Percentiles rank a stretch among this genome's conserved stretches.
Conservation (phyloP, 2,113 vertebrate genomes). For the Nothocercus julius region DNA sequence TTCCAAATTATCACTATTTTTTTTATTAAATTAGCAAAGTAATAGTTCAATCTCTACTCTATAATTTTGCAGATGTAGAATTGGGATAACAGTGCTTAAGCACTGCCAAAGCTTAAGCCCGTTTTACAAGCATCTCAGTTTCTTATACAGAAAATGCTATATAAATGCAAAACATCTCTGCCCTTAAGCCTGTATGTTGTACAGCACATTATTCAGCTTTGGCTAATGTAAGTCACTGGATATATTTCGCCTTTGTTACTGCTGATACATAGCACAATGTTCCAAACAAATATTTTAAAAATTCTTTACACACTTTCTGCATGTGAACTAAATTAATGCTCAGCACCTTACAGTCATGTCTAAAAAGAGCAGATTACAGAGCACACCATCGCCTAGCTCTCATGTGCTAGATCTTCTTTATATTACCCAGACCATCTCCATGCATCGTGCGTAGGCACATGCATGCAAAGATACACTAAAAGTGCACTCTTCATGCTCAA, state of each 20-base stretch:
- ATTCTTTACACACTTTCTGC: neutral
- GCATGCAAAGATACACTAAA: neutral
- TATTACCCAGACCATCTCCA: neutral
- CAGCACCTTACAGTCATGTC: neutral
- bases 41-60: neutral
- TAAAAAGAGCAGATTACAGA: neutral
- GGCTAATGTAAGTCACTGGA: neutral
- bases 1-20: neutral
- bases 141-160: neutral
- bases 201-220: neutral
- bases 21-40: neutral
- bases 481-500: neutral
- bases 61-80: neutral
- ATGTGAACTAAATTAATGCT: neutral
- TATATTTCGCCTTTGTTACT: neutral
- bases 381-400: neutral
- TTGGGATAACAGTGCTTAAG: neutral
- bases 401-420: neutral
- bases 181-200: neutral
- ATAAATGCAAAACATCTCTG: slow-evolving; percentile 3
- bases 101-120: neutral
- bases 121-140: neutral
- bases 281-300: neutral
- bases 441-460: neutral
- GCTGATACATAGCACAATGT: neutral